phyloP scores from a whole-genome alignment of 2,113 vertebrate genomes.

The Chionodraco myersi region DNA sequence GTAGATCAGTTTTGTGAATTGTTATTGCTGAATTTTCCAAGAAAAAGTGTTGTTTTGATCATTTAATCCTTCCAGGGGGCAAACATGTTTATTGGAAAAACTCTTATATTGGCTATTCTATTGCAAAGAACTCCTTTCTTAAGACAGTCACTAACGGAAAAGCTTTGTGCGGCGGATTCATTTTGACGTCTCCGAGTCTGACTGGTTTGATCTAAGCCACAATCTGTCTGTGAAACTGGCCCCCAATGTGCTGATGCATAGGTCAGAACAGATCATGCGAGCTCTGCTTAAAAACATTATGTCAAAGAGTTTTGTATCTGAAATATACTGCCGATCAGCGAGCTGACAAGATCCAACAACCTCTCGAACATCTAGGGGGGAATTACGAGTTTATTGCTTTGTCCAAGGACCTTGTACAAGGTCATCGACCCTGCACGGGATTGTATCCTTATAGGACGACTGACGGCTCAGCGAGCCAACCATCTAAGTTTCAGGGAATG shows the following conservation, averaged over 20 bases:
- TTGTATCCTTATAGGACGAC: neutral
- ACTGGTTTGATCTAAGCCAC: neutral
- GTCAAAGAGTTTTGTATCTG: neutral
- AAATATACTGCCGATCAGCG: neutral
- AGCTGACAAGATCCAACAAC: neutral
- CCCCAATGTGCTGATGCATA: neutral
- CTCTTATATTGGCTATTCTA: neutral
- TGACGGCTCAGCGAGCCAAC: neutral
- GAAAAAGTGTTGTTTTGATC: too few species aligned
- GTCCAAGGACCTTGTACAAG: neutral
- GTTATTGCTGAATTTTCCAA: neutral
- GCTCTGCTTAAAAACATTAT: neutral
- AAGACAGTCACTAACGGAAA: neutral
- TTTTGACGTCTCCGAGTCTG: neutral
- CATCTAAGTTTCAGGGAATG: conserved; percentile 23
- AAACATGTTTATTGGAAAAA: neutral
- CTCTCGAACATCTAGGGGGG: neutral
- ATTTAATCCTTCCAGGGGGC: too few species aligned
- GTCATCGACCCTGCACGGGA: neutral
- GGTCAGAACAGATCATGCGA: neutral
- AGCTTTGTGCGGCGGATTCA: neutral
- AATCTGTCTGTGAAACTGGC: conserved; percentile 14
- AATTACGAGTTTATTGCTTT: conserved; percentile 50
- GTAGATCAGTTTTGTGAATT: too few species aligned
- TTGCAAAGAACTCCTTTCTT: neutral